Evolutionary conservation across 2,888 invertebrate species (phyloP).

Genomic region (Drosophila maculinotata): DNA sequence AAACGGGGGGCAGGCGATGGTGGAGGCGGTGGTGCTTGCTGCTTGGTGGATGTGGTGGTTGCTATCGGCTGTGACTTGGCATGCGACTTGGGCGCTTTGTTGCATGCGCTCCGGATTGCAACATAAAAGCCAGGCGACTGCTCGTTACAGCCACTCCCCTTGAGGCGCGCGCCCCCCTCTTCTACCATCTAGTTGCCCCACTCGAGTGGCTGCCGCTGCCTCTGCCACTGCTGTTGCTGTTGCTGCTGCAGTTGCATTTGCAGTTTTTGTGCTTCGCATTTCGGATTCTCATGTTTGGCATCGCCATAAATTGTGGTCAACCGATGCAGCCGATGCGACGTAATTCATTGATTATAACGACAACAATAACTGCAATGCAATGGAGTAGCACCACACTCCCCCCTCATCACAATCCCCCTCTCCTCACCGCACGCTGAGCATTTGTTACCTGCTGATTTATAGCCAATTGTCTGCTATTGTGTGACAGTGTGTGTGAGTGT

Average conservation of each 20-base stretch:
- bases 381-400: constrained; percentile 15
- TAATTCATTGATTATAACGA: constrained; percentile 81
- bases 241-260: constrained; percentile 56
- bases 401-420: not conserved
- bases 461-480: constrained; percentile 64
- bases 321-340: constrained; percentile 74
- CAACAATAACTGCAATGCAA: constrained; percentile 72
- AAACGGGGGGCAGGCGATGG: constrained; percentile 21
- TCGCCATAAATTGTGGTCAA: constrained; percentile 79
- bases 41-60: constrained; percentile 22
- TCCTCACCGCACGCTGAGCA: constrained; percentile 30
- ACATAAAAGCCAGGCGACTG: constrained; percentile 64
- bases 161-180: constrained; percentile 2
- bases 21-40: constrained; percentile 18
- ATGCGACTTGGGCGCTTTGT: constrained; percentile 65
- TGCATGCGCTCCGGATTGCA: constrained; percentile 69
- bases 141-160: constrained; percentile 52
- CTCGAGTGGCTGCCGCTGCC: constrained; percentile 37
- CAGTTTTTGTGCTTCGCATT: constrained; percentile 64
- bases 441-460: constrained; percentile 72
- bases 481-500: constrained; percentile 32
- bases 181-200: constrained; percentile 6
- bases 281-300: constrained; percentile 76
- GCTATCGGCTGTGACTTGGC: constrained; percentile 42
- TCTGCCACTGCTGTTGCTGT: constrained; percentile 38